Conservation (phyloP, 1,140 invertebrate species). For the Thaumatotibia leucotreta region DNA sequence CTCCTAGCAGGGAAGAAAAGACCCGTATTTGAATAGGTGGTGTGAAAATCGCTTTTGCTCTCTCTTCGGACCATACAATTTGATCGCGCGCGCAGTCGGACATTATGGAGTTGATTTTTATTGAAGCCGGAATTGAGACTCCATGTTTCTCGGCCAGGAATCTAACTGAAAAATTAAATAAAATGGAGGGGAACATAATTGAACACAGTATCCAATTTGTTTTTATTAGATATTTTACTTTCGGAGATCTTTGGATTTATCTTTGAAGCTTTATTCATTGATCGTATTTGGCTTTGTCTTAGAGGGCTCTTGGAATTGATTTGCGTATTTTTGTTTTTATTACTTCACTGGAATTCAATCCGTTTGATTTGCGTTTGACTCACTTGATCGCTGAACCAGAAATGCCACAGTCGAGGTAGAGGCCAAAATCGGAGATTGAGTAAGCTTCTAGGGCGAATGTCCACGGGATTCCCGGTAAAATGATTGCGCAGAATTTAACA, state of each 20-base stretch:
- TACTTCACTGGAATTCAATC: not conserved
- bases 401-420: too few relatives aligned
- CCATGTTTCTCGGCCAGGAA: conserved; percentile 17
- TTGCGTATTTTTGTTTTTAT: not conserved
- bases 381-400: too few relatives aligned
- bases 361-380: not conserved
- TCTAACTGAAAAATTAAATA: conserved; percentile 9
- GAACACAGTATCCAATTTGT: conserved; percentile 13
- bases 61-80: conserved; percentile 18
- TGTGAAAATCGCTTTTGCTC: not conserved
- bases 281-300: too few relatives aligned
- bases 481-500: too few relatives aligned
- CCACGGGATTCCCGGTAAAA: too few relatives aligned
- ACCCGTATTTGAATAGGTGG: too few relatives aligned
- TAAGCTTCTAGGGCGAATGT: too few relatives aligned
- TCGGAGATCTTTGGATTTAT: not conserved
- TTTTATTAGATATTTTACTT: conserved; percentile 13
- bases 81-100: conserved; percentile 41
- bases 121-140: conserved; percentile 43
- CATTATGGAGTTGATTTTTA: conserved; percentile 53
- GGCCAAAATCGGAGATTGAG: too few relatives aligned
- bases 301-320: not conserved
- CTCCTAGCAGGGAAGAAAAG: too few relatives aligned
- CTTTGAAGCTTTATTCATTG: not conserved
- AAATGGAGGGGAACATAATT: conserved; percentile 9